phyloP scores from a whole-genome alignment of 2,888 invertebrate species.

The Sinodicranocentrus sp. region DNA sequence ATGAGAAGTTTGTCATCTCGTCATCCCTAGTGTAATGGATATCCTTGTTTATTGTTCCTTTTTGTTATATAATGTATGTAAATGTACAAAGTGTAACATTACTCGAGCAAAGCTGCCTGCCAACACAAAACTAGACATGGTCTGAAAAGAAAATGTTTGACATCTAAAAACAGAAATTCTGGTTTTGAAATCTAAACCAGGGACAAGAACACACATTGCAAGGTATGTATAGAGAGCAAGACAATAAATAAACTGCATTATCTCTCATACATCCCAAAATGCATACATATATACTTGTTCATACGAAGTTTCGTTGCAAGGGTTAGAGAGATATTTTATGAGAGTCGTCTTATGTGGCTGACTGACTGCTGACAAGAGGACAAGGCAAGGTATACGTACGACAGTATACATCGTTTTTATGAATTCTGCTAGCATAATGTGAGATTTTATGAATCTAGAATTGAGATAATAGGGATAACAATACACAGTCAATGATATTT shows the following conservation, averaged over 20 bases:
- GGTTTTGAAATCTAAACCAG: constrained; percentile 40
- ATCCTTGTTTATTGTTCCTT: background rate
- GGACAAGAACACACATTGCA: background rate
- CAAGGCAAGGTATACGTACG: background rate
- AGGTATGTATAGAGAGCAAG: constrained; percentile 14
- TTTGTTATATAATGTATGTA: background rate
- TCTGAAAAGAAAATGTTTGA: constrained; percentile 6
- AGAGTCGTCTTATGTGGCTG: background rate
- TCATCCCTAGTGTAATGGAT: constrained; percentile 3
- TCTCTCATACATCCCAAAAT: background rate
- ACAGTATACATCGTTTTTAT: background rate
- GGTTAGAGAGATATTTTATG: background rate
- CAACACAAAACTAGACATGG: background rate
- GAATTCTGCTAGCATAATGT: background rate
- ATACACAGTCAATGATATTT: background rate
- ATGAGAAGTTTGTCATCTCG: background rate
- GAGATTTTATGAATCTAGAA: constrained; percentile 11
- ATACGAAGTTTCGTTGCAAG: background rate
- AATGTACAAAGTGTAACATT: background rate
- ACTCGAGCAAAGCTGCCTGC: background rate
- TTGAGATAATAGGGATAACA: background rate
- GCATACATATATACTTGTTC: background rate
- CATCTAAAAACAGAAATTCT: constrained; percentile 36
- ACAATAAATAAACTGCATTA: constrained; percentile 29
- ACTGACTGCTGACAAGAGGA: constrained; percentile 5